Conservation (phyloP, 2,888 invertebrate species). For the Aradus depressus region DNA sequence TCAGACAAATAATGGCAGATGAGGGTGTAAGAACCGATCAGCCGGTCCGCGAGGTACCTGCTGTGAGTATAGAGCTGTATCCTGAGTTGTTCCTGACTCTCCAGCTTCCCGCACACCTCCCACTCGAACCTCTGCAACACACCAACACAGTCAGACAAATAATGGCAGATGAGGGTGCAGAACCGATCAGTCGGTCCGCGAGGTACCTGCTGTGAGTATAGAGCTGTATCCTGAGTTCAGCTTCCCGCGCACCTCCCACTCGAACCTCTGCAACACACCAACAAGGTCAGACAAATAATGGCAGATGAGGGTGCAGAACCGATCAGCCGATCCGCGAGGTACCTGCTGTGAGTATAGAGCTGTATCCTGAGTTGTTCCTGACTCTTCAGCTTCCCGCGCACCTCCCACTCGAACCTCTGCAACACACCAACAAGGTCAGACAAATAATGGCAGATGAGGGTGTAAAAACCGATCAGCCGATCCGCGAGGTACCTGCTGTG, state of each 20-base stretch:
- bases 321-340: conserved; percentile 51
- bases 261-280: conserved; percentile 48
- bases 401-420: conserved; percentile 57
- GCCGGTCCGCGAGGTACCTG: conserved; percentile 51
- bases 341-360: conserved; percentile 44
- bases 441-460: conserved; percentile 59
- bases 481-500: conserved; percentile 51
- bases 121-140: conserved; percentile 52
- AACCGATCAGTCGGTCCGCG: conserved; percentile 52
- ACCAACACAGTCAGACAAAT: no score
- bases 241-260: conserved; percentile 56
- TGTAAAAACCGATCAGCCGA: conserved; percentile 55
- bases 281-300: no score
- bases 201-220: conserved; percentile 48
- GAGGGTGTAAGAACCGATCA: conserved; percentile 58
- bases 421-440: no score
- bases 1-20: no score
- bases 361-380: conserved; percentile 50
- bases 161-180: no score
- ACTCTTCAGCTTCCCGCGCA: conserved; percentile 50
- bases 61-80: conserved; percentile 45
- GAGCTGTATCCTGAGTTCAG: conserved; percentile 48
- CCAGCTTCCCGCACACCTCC: conserved; percentile 54
- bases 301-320: no score
- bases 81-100: conserved; percentile 48